A percentile compares a stretch with the other conserved stretches of the same genome.
Evolutionary conservation across 2,888 invertebrate genomes (phyloP).

Genomic region (Empis stercorea): DNA sequence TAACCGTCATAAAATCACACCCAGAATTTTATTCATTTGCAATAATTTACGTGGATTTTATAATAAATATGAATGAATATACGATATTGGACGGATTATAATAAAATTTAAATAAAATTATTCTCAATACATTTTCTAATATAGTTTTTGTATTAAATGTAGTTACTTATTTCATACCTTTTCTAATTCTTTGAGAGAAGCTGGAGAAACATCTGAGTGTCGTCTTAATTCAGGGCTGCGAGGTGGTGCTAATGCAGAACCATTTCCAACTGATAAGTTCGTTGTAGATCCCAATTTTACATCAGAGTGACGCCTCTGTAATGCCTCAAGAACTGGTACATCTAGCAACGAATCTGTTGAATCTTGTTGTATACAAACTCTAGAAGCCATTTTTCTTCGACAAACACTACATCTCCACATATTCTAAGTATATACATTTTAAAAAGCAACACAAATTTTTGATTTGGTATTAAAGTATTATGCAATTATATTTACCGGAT

Average conservation of each 20-base stretch:
- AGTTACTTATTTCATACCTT: conserved; percentile 42
- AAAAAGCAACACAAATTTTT: not conserved
- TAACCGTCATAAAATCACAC: no score
- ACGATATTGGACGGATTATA: no score
- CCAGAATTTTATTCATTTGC: no score
- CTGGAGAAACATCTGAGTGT: conserved; percentile 78
- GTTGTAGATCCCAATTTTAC: conserved; percentile 49
- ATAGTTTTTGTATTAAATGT: no score
- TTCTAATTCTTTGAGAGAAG: conserved; percentile 76
- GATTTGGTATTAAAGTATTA: not conserved
- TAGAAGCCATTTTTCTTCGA: conserved; percentile 66
- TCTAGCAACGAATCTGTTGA: conserved; percentile 75
- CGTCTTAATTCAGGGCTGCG: conserved; percentile 68
- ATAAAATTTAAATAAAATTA: not conserved
- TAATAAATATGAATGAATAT: no score
- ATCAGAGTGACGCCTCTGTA: conserved; percentile 72
- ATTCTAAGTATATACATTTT: conserved; percentile 38
- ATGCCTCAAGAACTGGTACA: conserved; percentile 62
- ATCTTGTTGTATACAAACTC: conserved; percentile 63
- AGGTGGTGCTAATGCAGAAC: conserved; percentile 64
- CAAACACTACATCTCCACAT: conserved; percentile 86
- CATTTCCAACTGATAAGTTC: conserved; percentile 35
- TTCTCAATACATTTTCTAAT: no score
- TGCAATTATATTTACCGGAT: conserved; percentile 47
- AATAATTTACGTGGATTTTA: no score